Evolutionary conservation across 2,113 vertebrate species (phyloP).

Genomic region (Nycticorax nycticorax): DNA sequence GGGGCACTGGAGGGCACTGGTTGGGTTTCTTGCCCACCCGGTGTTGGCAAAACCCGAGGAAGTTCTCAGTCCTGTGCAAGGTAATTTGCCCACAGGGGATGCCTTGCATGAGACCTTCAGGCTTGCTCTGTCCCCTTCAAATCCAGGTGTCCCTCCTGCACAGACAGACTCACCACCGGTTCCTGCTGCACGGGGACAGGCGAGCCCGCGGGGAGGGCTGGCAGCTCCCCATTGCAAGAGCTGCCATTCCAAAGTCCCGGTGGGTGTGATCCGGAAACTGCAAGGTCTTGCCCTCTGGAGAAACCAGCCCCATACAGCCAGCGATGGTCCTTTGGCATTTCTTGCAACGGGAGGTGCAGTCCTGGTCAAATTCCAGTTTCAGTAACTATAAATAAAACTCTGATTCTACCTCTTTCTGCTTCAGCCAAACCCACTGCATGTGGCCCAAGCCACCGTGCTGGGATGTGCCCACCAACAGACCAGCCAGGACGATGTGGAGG

Average conservation of each 20-base stretch:
- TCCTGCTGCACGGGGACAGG: neutral
- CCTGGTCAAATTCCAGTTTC: conserved; percentile 42
- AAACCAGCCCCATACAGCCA: neutral
- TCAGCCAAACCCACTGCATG: accelerated
- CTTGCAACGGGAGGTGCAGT: neutral
- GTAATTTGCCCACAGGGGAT: neutral
- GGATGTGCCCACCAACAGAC: neutral
- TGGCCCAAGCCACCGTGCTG: neutral
- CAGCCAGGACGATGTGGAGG: accelerated
- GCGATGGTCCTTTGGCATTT: neutral
- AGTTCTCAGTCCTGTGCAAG: accelerated
- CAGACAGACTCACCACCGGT: accelerated
- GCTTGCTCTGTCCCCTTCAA: neutral
- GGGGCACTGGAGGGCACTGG: neutral
- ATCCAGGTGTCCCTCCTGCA: neutral
- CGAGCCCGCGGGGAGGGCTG: accelerated
- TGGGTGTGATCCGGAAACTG: neutral
- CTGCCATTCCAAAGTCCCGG: conserved; percentile 24
- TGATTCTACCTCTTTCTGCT: neutral
- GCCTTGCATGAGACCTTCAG: neutral
- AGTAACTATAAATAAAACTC: neutral
- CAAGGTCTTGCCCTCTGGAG: neutral
- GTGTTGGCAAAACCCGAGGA: accelerated
- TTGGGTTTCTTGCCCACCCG: neutral
- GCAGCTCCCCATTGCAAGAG: neutral